Conservation (phyloP, 1,140 invertebrate species). For the Acromyrmex echinatior region DNA sequence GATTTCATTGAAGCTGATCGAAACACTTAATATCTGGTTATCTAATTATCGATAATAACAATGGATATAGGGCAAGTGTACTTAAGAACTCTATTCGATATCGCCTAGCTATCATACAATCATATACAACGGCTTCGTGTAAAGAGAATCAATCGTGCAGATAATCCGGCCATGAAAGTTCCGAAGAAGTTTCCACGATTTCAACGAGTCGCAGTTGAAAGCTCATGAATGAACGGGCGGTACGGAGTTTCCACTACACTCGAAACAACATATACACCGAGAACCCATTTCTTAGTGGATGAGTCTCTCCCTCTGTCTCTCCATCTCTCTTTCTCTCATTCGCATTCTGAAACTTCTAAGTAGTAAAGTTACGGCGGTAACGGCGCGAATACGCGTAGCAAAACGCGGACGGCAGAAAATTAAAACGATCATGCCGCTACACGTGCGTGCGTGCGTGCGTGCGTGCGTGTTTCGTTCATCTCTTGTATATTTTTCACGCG, state of each 20-base stretch:
- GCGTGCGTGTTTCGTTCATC: constrained; percentile 4
- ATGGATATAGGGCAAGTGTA: neutral
- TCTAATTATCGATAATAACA: constrained; percentile 18
- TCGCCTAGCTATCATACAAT: constrained; percentile 22
- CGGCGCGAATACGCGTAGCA: constrained; percentile 40
- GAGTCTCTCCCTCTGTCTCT: neutral
- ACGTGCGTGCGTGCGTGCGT: neutral
- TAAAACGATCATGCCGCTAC: constrained; percentile 37
- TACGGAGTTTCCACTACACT: constrained; percentile 70
- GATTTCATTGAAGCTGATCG: neutral
- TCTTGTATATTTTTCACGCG: constrained; percentile 42
- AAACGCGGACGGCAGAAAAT: constrained; percentile 63
- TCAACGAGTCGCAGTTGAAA: constrained; percentile 75
- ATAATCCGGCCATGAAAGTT: constrained; percentile 74
- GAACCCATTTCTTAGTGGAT: constrained; percentile 76
- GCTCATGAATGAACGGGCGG: constrained; percentile 80
- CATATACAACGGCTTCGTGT: constrained; percentile 52
- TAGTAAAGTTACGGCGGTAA: constrained; percentile 57
- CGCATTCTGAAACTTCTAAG: constrained; percentile 68
- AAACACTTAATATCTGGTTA: constrained; percentile 2
- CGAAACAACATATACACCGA: constrained; percentile 72
- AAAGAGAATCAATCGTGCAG: constrained; percentile 72
- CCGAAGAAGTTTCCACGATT: constrained; percentile 73
- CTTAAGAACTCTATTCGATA: constrained; percentile 8
- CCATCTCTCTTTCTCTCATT: constrained; percentile 1